Evolutionary conservation across 2,797 vertebrate genomes (phyloP), one percentile per base, ranked within the genome.

Genomic region (Hypotaenidia philippensis): DNA sequence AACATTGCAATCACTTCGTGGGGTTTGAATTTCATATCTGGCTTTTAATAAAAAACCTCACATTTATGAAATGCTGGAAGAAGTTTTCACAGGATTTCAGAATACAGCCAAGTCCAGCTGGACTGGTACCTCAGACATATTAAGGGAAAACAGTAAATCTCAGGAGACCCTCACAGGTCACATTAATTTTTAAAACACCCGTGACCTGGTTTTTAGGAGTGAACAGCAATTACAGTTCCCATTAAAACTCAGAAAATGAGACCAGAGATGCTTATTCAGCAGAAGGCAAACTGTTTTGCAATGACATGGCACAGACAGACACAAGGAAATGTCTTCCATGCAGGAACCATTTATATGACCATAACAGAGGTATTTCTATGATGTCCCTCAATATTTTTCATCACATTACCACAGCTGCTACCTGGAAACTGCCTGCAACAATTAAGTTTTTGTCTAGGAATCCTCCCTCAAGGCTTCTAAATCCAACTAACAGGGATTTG

Each of bases 171-270:
- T 53, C 34, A 40, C 16, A 68, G 18, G 20, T 36, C 40, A 15
- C 50, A 88, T 95, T 83, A 93, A 93, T 95, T 94, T 94, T 96
- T 95, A 75, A 95, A 92, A 63, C 22, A 61, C 19, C 22, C 40
- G 15, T 81, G 65, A 59, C 77, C 89, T 86, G 93, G 9, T 66
- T 94, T 91, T 93, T 63, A 79, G 34, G 22, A 77, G 78, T 79
- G 64, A 93, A 82, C 25, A 76, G 92, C 26, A 80, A 75, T 44
- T 77, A 32, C 29, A 65, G 41, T 41, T 90, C 27, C 85, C 55
- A 69, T 74, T 85, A 87, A 74, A 86, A 52, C 77, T 65, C 38
- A 26, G 60, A 80, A 31, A 52, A 85, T 57, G 13, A 74, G 34
- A 80, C 27, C 56, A 45, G 44, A 87, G 17, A 23, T 93, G 92